Base-by-base conservation (phyloP, 2,888 invertebrate genomes). In the Hirtodrosophila cameraria region DNA sequence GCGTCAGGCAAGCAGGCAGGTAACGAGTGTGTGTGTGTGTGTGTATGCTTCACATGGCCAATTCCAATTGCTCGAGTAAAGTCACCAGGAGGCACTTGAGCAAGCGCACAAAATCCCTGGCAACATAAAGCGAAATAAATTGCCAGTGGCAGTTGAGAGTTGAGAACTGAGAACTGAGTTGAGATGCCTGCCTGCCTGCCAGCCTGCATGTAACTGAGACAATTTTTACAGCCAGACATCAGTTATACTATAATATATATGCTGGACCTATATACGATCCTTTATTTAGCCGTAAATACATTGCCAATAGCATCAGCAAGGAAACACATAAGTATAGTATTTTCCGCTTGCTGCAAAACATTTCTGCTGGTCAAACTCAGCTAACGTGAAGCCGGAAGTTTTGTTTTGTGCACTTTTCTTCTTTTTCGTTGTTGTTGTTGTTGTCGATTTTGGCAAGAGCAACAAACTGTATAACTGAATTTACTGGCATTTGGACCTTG, bases 61-160 rank as follows among this genome's bases (percentile, higher is more conserved):
- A 73, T 58, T 48, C 48, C 20, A 67, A 31, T 59, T 57, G 49
- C 49, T 33, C 28, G 16, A 55, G 50, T 27, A 42, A 49, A 61
- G 63, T 41, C 42, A 36, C 12, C 31, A 28, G 35, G 27, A 39
- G 23, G 31, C 59, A 31, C 43, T 67, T 53, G 49, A 65, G 58
- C 27, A 30, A 50, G 41, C n/a, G 33, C 43, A 31, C 20, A 49
- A 53, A 66, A 59, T 45, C 52, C 55, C 41, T 45, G 31, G 58
- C 59, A 61, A 50, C 49, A 46, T 57, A 62, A 50, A 50, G 49
- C 43, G 31, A 86, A 83, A 80, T 83, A 83, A 80, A 80, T 83
- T 80, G 84, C 69, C 60, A 73, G 35, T 69, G 63, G 61, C 76
- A 72, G 54, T 57, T 38, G 41, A 52, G 41, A n/a, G n/a, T n/a